Conservation (phyloP, 2,888 invertebrate species). For the Alviniconcha strummeri region DNA sequence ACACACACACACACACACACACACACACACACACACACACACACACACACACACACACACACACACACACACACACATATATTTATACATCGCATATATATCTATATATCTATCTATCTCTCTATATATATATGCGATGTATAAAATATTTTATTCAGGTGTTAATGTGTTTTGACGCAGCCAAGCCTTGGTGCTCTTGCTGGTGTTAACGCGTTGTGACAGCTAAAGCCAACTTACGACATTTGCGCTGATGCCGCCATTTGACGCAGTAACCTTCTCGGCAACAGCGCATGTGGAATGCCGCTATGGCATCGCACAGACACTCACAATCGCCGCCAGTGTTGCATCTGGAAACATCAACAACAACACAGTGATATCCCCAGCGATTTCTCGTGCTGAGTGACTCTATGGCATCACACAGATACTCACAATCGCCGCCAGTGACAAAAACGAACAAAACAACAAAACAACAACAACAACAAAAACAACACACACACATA, state of each 20-base stretch:
- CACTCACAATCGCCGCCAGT: constrained; percentile 92
- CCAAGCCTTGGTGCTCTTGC: no score
- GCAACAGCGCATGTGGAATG: constrained; percentile 87
- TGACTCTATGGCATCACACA: no score
- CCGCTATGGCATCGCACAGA: constrained; percentile 89
- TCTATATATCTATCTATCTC: no score
- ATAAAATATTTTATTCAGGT: no score
- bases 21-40: neutral
- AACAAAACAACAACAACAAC: neutral
- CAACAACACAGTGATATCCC: no score
- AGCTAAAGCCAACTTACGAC: constrained; percentile 81
- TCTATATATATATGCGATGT: no score
- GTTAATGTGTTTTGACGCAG: no score
- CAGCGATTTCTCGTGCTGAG: no score
- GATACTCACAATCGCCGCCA: neutral
- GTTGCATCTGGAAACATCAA: constrained; percentile 81
- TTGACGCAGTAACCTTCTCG: constrained; percentile 82
- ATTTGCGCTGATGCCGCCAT: constrained; percentile 87
- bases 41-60: constrained; percentile 9
- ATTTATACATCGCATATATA: no score
- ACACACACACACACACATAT: neutral
- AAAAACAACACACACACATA: neutral
- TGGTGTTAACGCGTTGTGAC: no score
- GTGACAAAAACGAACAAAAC: neutral
- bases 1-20: neutral